These are phyloP conservation scores for Drosophila paranaensis DNA, from an alignment of 2,888 invertebrate genomes.

Conservation along the genomic window DNA sequence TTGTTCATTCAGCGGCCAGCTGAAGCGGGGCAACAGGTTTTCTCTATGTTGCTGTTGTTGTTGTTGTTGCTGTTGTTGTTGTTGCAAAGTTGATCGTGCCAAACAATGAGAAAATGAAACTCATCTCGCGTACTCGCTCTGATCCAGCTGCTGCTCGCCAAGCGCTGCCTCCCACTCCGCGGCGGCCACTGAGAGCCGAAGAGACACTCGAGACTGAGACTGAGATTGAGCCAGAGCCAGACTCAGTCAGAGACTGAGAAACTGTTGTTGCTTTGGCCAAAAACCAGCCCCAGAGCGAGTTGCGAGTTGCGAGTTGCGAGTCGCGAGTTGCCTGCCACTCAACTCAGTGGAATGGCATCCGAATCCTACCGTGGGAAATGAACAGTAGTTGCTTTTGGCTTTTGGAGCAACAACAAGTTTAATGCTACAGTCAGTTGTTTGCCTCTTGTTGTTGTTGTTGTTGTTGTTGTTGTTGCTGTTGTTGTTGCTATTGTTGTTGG, in stretches of 20 bases:
- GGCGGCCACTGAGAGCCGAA: not conserved
- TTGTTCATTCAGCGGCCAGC: slow-evolving; percentile 74
- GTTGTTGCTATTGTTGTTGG: slow-evolving; percentile 46
- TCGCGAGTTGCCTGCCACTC: slow-evolving; percentile 64
- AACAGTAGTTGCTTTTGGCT: slow-evolving; percentile 82
- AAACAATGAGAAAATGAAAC: slow-evolving; percentile 79
- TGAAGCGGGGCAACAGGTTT: slow-evolving; percentile 65
- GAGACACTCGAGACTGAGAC: not conserved
- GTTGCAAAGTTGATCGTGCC: slow-evolving; percentile 45
- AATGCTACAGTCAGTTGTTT: slow-evolving; percentile 56
- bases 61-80: slow-evolving; percentile 14
- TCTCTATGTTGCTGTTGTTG: slow-evolving; percentile 10
- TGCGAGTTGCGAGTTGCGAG: slow-evolving; percentile 32
- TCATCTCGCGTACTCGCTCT: slow-evolving; percentile 70
- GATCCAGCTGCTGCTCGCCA: slow-evolving; percentile 40
- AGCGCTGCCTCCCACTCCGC: slow-evolving; percentile 22
- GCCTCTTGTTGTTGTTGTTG: slow-evolving; percentile 8
- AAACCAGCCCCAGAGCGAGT: slow-evolving; percentile 17
- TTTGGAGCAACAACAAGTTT: slow-evolving; percentile 72
- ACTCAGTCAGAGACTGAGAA: not conserved
- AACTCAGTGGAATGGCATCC: slow-evolving; percentile 79
- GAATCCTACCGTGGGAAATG: slow-evolving; percentile 84
- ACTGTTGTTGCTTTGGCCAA: slow-evolving; percentile 7
- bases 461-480: slow-evolving; percentile 48
- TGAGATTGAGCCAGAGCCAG: not conserved